A percentile compares a stretch with the other conserved stretches of the same genome.
Conservation (phyloP, 2,888 invertebrate genomes). For the Isoperla grammatica region DNA sequence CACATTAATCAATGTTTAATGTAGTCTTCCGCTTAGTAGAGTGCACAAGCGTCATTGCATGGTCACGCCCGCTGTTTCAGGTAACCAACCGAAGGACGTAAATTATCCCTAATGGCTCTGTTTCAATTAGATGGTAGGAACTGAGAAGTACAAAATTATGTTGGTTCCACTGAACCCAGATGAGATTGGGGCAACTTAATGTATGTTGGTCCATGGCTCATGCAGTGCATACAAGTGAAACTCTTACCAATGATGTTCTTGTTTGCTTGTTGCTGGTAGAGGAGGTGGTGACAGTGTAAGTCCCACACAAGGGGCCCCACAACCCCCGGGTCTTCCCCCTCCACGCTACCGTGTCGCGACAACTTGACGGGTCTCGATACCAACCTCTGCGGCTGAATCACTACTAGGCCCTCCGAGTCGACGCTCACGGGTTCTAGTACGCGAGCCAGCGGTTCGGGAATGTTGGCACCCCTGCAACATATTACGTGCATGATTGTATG, state of each 20-base stretch:
- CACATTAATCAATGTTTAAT: too few relatives aligned
- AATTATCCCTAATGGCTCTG: too few relatives aligned
- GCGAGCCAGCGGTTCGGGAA: conserved; percentile 71
- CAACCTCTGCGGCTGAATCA: background rate
- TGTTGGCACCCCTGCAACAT: conserved; percentile 52
- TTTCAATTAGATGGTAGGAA: too few relatives aligned
- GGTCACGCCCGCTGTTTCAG: too few relatives aligned
- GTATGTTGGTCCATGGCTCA: too few relatives aligned
- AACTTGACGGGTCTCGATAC: conserved; percentile 7
- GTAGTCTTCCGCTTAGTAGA: too few relatives aligned
- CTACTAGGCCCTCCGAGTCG: conserved; percentile 46
- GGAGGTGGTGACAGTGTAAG: conserved; percentile 60
- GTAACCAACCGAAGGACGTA: too few relatives aligned
- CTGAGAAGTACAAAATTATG: too few relatives aligned
- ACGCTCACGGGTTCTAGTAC: conserved; percentile 75
- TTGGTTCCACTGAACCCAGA: too few relatives aligned
- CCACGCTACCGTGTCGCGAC: conserved; percentile 64
- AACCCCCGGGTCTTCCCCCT: conserved; percentile 68
- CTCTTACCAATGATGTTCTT: background rate
- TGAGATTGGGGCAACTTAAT: too few relatives aligned
- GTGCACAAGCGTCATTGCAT: too few relatives aligned
- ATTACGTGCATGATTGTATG: background rate
- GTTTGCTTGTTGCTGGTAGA: conserved; percentile 9
- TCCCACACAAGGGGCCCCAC: conserved; percentile 82
- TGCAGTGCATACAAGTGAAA: too few relatives aligned